These are phyloP conservation scores for Pionites leucogaster DNA, from an alignment of 2,113 vertebrate species.

Conservation along the genomic window DNA sequence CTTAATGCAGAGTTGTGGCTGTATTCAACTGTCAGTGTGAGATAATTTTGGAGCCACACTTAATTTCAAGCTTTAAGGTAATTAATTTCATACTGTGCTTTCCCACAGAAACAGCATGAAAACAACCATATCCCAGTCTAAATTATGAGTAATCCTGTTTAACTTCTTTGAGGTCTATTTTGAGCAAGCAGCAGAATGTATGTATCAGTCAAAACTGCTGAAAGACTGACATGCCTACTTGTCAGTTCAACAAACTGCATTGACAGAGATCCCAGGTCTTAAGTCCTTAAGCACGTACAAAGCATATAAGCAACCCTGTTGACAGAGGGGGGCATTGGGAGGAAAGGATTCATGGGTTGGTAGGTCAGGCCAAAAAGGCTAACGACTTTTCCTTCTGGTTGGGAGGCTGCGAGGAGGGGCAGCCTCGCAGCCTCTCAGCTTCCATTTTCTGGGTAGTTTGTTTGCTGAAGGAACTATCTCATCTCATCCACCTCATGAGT, in stretches of 20 bases:
- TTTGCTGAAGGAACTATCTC: neutral
- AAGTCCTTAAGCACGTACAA: neutral
- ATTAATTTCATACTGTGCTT: neutral
- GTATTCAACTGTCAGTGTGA: neutral
- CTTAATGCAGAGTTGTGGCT: neutral
- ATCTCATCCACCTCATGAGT: neutral
- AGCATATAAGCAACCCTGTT: neutral
- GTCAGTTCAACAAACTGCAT: neutral
- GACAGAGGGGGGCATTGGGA: neutral
- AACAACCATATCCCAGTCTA: neutral
- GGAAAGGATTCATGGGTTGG: neutral
- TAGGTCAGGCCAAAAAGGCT: constrained; percentile 4
- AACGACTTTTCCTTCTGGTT: neutral
- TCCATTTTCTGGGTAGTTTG: neutral
- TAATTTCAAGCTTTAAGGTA: neutral
- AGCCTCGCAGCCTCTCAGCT: neutral
- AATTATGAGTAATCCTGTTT: constrained; percentile 33
- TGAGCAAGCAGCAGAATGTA: neutral
- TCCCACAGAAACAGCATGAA: constrained; percentile 10
- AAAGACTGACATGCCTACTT: neutral
- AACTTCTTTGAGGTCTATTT: constrained; percentile 15
- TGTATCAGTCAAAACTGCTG: neutral
- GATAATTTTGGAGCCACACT: fast-evolving
- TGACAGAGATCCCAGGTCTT: neutral
- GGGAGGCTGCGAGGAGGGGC: neutral